These are phyloP conservation scores for Leucoraja erinaceus DNA, from an alignment of 2,113 vertebrate species.

Conservation along the genomic window DNA sequence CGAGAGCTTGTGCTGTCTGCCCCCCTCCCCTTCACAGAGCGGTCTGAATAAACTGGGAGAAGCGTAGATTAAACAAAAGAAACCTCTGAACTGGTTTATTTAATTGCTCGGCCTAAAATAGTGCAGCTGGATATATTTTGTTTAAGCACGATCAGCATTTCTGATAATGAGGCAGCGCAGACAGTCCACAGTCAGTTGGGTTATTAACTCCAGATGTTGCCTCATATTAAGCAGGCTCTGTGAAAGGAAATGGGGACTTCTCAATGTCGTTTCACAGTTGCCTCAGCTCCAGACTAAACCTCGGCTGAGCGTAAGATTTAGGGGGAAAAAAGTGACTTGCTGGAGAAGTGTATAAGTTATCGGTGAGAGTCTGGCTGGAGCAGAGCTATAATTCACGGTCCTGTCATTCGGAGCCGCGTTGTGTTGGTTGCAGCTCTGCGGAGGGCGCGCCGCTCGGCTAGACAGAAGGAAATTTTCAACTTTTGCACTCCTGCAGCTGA, in stretches of 20 bases:
- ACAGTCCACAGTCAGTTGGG: conserved; percentile 26
- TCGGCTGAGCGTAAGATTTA: background rate
- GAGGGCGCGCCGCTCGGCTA: background rate
- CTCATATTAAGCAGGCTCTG: conserved; percentile 18
- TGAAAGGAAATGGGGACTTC: conserved; percentile 31
- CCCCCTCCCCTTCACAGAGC: background rate
- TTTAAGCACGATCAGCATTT: conserved; percentile 17
- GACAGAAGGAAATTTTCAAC: conserved; percentile 30
- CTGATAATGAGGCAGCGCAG: conserved; percentile 27
- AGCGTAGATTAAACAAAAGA: background rate
- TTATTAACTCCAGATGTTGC: conserved; percentile 25
- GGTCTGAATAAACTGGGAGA: conserved; percentile 12
- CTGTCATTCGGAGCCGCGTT: background rate
- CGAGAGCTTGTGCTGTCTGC: background rate
- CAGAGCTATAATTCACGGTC: background rate
- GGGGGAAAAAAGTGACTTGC: background rate
- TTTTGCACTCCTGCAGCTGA: conserved; percentile 20
- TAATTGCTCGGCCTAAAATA: conserved; percentile 24
- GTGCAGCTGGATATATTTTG: conserved; percentile 30
- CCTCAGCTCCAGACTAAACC: conserved; percentile 24
- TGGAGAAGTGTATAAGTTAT: background rate
- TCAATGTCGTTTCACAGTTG: background rate
- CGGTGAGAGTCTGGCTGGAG: background rate
- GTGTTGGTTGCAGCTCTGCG: background rate
- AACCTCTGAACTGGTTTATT: background rate